These are phyloP conservation scores for Lochmaea capreae DNA, from an alignment of 2,888 invertebrate genomes.

Conservation along the genomic window DNA sequence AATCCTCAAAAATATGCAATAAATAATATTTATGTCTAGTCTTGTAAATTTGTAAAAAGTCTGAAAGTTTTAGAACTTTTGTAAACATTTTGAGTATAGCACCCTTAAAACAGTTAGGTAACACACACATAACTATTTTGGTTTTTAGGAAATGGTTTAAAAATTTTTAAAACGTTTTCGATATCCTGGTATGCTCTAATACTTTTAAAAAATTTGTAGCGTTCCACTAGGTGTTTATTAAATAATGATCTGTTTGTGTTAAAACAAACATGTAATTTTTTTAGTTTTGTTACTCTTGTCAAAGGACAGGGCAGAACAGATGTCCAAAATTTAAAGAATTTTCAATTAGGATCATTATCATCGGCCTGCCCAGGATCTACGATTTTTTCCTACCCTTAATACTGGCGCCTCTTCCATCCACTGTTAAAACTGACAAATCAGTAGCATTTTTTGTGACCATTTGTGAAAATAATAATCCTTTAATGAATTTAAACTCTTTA, in stretches of 20 bases:
- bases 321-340: no score
- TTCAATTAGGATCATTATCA: no score
- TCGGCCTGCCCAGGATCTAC: no score
- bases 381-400: no score
- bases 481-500: no score
- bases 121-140: conserved; percentile 8
- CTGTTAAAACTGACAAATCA: no score
- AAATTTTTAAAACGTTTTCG: neutral
- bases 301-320: neutral
- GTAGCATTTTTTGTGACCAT: no score
- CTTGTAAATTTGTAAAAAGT: conserved; percentile 44
- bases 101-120: conserved; percentile 23
- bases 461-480: no score
- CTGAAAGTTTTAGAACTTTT: conserved; percentile 36
- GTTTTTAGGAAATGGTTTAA: neutral
- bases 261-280: neutral
- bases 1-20: conserved; percentile 30
- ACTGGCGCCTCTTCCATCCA: no score
- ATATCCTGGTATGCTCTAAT: neutral
- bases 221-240: neutral
- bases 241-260: neutral
- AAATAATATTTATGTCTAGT: conserved; percentile 28
- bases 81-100: conserved; percentile 31
- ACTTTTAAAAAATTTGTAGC: neutral
- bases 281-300: neutral